Evolutionary conservation across 2,888 invertebrate genomes (phyloP).

Genomic region (Hydriomena furcata): DNA sequence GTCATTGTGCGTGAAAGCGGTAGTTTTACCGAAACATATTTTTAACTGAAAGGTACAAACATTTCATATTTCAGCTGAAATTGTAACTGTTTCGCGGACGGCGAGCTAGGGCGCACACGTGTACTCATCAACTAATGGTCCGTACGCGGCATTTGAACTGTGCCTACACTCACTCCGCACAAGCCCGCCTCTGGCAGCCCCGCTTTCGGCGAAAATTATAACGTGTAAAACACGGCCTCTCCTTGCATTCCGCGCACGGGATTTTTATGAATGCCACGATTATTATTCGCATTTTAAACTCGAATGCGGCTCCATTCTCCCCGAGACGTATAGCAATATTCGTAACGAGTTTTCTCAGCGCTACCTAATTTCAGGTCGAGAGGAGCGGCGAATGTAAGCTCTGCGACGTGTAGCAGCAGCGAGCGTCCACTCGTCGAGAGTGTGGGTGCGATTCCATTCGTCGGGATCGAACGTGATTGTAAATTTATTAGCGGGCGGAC

Average conservation of each 20-base stretch:
- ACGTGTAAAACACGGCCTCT: constrained; percentile 81
- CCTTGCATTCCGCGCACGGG: constrained; percentile 80
- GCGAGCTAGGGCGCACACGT: constrained; percentile 67
- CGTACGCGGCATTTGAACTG: constrained; percentile 83
- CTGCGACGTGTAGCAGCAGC: constrained; percentile 37
- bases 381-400: constrained; percentile 48
- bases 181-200: constrained; percentile 70
- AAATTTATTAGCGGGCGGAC: constrained; percentile 77
- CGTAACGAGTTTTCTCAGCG: constrained; percentile 81
- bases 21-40: constrained; percentile 75
- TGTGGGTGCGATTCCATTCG: constrained; percentile 55
- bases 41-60: constrained; percentile 73
- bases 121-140: constrained; percentile 84
- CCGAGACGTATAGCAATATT: constrained; percentile 81
- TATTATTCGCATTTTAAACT: constrained; percentile 83
- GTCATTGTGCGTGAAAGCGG: constrained; percentile 78
- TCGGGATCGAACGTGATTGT: constrained; percentile 76
- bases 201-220: constrained; percentile 82
- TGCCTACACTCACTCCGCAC: constrained; percentile 73
- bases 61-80: constrained; percentile 80
- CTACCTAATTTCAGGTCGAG: constrained; percentile 78
- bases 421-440: constrained; percentile 55
- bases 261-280: constrained; percentile 81
- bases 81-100: constrained; percentile 68
- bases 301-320: constrained; percentile 78